Evolutionary conservation across 2,113 vertebrate genomes (phyloP).

Genomic region (Python bivittatus): DNA sequence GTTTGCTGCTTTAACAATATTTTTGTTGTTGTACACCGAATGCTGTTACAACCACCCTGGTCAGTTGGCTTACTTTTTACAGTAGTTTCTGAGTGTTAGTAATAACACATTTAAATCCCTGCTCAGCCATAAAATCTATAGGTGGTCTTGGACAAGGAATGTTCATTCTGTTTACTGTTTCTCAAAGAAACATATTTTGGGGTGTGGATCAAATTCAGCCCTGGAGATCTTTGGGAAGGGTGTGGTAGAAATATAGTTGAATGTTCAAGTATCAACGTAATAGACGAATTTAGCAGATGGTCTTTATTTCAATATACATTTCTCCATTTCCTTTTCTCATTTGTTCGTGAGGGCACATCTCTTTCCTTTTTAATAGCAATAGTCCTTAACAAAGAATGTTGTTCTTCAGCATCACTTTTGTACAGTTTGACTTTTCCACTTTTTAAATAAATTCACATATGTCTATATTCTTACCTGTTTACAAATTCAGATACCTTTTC

Average conservation of each 20-base stretch:
- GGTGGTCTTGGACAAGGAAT: background rate
- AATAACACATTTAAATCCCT: background rate
- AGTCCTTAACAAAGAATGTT: background rate
- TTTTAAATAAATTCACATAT: background rate
- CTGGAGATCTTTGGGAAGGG: background rate
- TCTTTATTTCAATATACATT: background rate
- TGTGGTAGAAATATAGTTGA: constrained; percentile 1
- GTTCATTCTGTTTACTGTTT: background rate
- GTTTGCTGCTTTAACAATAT: background rate
- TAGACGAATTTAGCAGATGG: background rate
- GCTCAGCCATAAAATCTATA: background rate
- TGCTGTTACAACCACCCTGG: background rate
- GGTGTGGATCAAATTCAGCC: background rate
- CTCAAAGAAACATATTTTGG: background rate
- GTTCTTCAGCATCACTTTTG: background rate
- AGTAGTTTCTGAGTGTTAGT: background rate
- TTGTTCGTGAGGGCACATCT: no score
- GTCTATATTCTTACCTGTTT: background rate
- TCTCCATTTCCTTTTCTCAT: background rate
- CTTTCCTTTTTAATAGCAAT: background rate
- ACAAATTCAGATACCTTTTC: background rate
- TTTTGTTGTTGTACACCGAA: background rate
- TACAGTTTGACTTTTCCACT: background rate
- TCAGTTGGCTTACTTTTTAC: background rate
- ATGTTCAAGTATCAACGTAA: background rate